Evolutionary conservation across 2,797 vertebrate species (phyloP).

Genomic region (Synanceia verrucosa): DNA sequence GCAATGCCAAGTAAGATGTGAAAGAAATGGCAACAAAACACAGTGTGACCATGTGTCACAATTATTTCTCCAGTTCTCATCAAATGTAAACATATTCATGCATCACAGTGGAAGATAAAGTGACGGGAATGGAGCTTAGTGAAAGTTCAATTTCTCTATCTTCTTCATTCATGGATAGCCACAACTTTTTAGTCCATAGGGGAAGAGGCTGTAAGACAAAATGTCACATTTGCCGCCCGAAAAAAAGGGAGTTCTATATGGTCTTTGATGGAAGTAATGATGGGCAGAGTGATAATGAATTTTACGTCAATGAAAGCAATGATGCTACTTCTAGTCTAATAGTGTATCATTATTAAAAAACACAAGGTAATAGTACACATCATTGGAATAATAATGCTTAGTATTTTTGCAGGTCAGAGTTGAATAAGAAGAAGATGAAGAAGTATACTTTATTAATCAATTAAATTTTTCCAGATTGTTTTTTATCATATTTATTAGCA

Average conservation of each 20-base stretch:
- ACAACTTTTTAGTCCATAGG: background rate
- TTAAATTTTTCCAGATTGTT: too few relatives aligned
- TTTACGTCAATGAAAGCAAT: background rate
- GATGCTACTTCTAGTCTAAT: background rate
- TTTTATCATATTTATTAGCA: too few relatives aligned
- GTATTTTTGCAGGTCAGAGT: background rate
- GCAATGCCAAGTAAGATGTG: background rate
- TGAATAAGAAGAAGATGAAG: background rate
- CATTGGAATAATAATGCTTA: background rate
- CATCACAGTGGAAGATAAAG: background rate
- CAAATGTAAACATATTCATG: background rate
- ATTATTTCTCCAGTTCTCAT: conserved; percentile 2
- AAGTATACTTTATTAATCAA: too few relatives aligned
- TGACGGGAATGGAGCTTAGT: background rate
- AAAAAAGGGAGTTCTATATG: background rate
- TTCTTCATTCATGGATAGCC: background rate
- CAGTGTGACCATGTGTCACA: background rate
- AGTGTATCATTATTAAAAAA: background rate
- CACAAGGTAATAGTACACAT: background rate
- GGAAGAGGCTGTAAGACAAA: background rate
- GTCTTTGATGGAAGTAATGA: background rate
- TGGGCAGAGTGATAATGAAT: background rate
- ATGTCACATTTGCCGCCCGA: background rate
- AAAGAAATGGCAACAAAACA: background rate
- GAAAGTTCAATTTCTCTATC: background rate